These are phyloP conservation scores for Isurus oxyrinchus DNA, from an alignment of 2,113 vertebrate species.

Conservation along the genomic window DNA sequence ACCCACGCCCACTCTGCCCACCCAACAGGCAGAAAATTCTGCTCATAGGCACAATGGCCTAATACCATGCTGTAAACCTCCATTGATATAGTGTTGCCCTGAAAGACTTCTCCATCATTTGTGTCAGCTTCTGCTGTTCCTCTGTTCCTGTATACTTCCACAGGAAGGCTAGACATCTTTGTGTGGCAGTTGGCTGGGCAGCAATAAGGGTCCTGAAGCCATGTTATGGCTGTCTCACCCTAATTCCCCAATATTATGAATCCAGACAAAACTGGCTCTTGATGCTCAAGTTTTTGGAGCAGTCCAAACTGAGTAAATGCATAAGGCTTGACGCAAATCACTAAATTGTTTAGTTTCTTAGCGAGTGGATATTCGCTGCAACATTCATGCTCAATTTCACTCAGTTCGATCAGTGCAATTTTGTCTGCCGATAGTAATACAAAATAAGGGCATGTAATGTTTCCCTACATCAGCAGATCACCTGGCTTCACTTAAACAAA, in stretches of 20 bases:
- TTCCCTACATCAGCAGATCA: neutral
- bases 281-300: neutral
- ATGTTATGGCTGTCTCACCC: neutral
- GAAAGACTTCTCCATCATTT: neutral
- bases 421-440: conserved; percentile 6
- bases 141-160: neutral
- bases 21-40: no score
- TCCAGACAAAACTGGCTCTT: neutral
- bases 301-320: neutral
- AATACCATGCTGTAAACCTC: neutral
- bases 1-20: no score
- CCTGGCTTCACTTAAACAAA: conserved; percentile 5
- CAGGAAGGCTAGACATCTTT: neutral
- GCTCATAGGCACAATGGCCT: neutral
- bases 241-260: neutral
- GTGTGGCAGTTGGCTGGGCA: neutral
- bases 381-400: conserved; percentile 23
- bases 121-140: neutral
- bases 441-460: neutral
- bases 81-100: neutral
- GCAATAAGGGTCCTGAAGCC: neutral
- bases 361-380: neutral
- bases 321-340: neutral
- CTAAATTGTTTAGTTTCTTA: neutral
- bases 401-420: neutral